A percentile compares a stretch with the other conserved stretches of the same genome.
These are phyloP conservation scores for Flexamia atlantica DNA, from an alignment of 2,888 invertebrate genomes.

Conservation along the genomic window DNA sequence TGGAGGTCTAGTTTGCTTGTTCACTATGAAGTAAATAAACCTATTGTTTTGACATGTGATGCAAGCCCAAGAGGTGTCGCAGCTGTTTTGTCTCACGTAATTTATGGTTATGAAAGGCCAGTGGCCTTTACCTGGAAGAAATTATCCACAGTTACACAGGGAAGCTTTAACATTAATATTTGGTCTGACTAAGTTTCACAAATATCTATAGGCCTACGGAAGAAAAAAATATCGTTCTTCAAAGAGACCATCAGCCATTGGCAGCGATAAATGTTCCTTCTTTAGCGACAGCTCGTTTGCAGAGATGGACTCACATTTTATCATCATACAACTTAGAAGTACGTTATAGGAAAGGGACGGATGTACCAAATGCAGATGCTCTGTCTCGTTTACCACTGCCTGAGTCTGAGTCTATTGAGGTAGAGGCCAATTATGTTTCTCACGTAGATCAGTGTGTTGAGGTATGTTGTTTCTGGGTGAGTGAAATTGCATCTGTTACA, in stretches of 20 bases:
- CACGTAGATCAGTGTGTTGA: background rate
- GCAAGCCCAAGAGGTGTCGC: background rate
- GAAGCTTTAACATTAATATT: background rate
- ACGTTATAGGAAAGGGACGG: constrained; percentile 36
- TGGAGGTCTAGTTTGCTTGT: background rate
- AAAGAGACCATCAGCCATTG: background rate
- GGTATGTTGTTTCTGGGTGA: background rate
- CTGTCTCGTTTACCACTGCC: constrained; percentile 43
- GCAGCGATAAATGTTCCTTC: constrained; percentile 35
- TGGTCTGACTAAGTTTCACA: background rate
- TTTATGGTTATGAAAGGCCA: background rate
- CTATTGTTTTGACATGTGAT: background rate
- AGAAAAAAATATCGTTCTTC: background rate
- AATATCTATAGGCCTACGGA: background rate
- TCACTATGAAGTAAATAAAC: background rate
- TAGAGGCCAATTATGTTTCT: background rate
- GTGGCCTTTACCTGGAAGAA: background rate
- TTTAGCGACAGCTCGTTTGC: constrained; percentile 42
- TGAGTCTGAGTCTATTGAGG: background rate
- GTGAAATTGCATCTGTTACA: background rate
- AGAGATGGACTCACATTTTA: constrained; percentile 36
- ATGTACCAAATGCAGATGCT: constrained; percentile 43
- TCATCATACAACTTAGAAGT: constrained; percentile 43
- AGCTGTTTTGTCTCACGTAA: background rate
- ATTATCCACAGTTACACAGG: background rate